Percentiles rank a stretch among this genome's conserved stretches.
These are phyloP conservation scores for Diarsia brunnea DNA, from an alignment of 2,888 invertebrate genomes.

Conservation along the genomic window DNA sequence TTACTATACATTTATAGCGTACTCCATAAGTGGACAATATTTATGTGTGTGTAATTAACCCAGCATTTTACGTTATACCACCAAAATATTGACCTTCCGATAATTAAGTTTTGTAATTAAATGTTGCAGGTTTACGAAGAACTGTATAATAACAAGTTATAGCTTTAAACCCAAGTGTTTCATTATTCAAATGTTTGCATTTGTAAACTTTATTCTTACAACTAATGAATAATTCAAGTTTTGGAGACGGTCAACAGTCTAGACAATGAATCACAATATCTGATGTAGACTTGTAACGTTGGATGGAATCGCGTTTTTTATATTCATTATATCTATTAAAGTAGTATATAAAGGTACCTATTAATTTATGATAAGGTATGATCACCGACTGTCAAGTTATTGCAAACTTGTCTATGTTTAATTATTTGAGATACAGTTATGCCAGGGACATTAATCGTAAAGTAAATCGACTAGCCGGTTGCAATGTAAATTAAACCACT, in stretches of 20 bases:
- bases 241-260: slow-evolving; percentile 32
- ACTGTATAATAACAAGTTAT: background rate
- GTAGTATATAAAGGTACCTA: background rate
- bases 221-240: slow-evolving; percentile 37
- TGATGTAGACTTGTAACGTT: slow-evolving; percentile 35
- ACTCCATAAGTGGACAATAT: background rate
- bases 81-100: background rate
- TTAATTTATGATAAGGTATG: background rate
- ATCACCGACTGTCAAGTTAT: background rate
- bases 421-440: background rate
- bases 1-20: background rate
- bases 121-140: background rate
- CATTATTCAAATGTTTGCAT: slow-evolving; percentile 20
- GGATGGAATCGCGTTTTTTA: background rate
- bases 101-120: background rate
- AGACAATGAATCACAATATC: slow-evolving; percentile 44
- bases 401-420: background rate
- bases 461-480: background rate
- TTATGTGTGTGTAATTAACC: background rate
- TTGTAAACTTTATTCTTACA: slow-evolving; percentile 22
- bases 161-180: background rate
- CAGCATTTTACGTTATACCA: background rate
- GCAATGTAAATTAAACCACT: background rate
- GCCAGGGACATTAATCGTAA: background rate
- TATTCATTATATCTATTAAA: background rate